A percentile compares a stretch with the other conserved stretches of the same genome.
Conservation (phyloP, 2,797 vertebrate species). For the Tapera naevia region DNA sequence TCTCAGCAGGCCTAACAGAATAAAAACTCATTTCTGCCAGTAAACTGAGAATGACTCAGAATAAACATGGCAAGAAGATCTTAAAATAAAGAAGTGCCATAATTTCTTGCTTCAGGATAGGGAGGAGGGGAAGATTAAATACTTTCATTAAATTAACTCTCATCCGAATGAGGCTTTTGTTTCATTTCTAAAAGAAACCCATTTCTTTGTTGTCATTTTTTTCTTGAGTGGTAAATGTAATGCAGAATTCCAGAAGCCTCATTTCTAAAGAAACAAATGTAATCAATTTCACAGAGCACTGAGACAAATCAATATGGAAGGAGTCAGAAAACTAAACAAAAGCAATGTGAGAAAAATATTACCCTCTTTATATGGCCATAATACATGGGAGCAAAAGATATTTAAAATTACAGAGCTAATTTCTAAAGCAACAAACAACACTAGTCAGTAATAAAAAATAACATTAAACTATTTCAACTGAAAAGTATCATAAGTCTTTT, state of each 20-base stretch:
- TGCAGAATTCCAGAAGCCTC: slow-evolving; percentile 36
- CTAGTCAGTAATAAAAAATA: slow-evolving; percentile 35
- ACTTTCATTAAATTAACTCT: slow-evolving; percentile 63
- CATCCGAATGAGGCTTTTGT: slow-evolving; percentile 26
- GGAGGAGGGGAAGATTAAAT: slow-evolving; percentile 57
- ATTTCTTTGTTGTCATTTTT: neutral
- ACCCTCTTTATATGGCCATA: neutral
- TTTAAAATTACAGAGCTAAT: slow-evolving; percentile 45
- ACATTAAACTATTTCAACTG: slow-evolving; percentile 15
- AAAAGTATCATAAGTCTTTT: neutral
- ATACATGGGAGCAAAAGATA: neutral
- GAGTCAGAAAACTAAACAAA: slow-evolving; percentile 49
- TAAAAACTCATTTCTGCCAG: slow-evolving; percentile 35
- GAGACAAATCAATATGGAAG: slow-evolving; percentile 60
- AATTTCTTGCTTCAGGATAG: slow-evolving; percentile 15
- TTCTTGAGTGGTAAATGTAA: slow-evolving; percentile 23
- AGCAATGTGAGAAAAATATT: slow-evolving; percentile 16
- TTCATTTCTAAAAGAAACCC: slow-evolving; percentile 30
- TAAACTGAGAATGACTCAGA: slow-evolving; percentile 40
- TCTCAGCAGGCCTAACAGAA: slow-evolving; percentile 5
- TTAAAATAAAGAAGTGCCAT: slow-evolving; percentile 37
- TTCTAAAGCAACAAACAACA: slow-evolving; percentile 4
- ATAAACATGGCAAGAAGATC: slow-evolving; percentile 38
- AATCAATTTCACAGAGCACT: slow-evolving; percentile 40
- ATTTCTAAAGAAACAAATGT: slow-evolving; percentile 38